A percentile compares a stretch with the other conserved stretches of the same genome.
phyloP scores from a whole-genome alignment of 2,113 vertebrate genomes.

The Lepidothrix coronata region DNA sequence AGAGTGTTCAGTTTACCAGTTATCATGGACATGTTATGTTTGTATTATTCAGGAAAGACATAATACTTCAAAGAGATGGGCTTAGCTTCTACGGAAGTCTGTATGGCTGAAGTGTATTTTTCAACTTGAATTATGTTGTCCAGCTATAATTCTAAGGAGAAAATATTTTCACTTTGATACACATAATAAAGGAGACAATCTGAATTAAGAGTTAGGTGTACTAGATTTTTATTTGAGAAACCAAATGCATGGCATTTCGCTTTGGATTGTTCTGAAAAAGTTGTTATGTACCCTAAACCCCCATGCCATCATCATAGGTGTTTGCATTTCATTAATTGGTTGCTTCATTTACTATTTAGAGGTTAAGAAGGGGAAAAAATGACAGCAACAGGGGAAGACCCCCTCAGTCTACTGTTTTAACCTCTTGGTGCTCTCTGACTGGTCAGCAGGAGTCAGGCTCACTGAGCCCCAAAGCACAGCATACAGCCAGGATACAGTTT shows the following conservation, averaged over 20 bases:
- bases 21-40: neutral
- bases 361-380: neutral
- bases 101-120: neutral
- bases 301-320: neutral
- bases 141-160: neutral
- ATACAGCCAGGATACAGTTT: neutral
- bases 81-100: neutral
- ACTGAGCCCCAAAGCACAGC: neutral
- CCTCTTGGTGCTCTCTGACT: neutral
- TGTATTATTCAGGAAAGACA: neutral
- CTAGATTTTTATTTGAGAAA: neutral
- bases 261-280: neutral
- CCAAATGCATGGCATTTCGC: neutral
- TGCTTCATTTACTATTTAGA: neutral
- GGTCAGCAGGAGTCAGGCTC: neutral
- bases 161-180: neutral
- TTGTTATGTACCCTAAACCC: neutral
- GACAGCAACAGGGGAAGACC: neutral
- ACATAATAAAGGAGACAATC: neutral
- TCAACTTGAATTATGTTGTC: neutral
- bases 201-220: neutral
- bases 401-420: neutral
- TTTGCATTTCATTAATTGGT: neutral
- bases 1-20: neutral
- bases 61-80: neutral